Evolutionary conservation across 1,140 invertebrate genomes (phyloP).

Genomic region (Drosophila carrolli): DNA sequence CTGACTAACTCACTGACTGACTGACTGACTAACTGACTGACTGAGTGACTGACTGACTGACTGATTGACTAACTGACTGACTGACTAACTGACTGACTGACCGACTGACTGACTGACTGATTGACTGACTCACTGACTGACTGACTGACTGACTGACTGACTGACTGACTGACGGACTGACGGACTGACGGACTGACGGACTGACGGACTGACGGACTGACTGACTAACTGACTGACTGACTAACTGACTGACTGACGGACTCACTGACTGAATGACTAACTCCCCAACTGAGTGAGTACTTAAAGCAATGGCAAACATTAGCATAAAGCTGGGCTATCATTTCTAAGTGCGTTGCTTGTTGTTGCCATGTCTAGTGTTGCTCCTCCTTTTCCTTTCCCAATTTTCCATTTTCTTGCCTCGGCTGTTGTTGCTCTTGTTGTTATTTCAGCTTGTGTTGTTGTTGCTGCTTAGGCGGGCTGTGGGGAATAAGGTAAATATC

Average conservation of each 20-base stretch:
- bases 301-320: slow-evolving; percentile 73
- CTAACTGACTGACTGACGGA: slow-evolving; percentile 17
- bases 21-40: too few relatives aligned
- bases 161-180: too few relatives aligned
- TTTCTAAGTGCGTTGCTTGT: slow-evolving; percentile 69
- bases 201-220: slow-evolving; percentile 1
- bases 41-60: too few relatives aligned
- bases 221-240: slow-evolving; percentile 6
- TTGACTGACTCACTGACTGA: too few relatives aligned
- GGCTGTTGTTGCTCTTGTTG: slow-evolving; percentile 4
- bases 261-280: slow-evolving; percentile 37
- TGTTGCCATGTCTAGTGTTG: slow-evolving; percentile 69
- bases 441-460: slow-evolving; percentile 4
- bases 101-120: too few relatives aligned
- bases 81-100: too few relatives aligned
- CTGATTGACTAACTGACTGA: too few relatives aligned
- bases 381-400: slow-evolving; percentile 36
- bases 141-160: too few relatives aligned
- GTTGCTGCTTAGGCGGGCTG: slow-evolving; percentile 4
- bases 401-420: slow-evolving; percentile 32
- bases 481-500: slow-evolving; percentile 76
- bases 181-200: neutral
- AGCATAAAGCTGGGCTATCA: slow-evolving; percentile 82
- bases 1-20: too few relatives aligned
- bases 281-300: slow-evolving; percentile 53